These are phyloP conservation scores for Pantelozetes paolii DNA, from an alignment of 2,888 invertebrate genomes.

Conservation along the genomic window DNA sequence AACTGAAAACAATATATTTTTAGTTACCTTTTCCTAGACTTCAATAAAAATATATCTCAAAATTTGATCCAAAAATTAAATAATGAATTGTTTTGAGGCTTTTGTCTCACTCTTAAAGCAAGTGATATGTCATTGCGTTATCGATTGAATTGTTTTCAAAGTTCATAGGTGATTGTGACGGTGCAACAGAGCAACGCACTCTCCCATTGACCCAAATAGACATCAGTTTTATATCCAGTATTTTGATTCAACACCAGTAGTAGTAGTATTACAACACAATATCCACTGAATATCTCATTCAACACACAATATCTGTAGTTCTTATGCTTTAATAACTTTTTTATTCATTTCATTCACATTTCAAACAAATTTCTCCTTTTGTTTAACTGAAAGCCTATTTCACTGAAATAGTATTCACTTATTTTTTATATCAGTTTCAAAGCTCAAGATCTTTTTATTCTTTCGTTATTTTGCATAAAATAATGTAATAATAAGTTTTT, in stretches of 20 bases:
- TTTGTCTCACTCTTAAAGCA: background rate
- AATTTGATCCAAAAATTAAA: background rate
- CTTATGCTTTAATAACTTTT: background rate
- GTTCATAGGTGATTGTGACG: slow-evolving; percentile 14
- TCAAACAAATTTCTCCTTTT: background rate
- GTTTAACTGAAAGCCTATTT: background rate
- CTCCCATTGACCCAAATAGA: background rate
- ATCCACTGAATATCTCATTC: background rate
- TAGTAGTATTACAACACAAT: background rate
- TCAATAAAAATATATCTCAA: background rate
- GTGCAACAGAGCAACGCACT: slow-evolving; percentile 14
- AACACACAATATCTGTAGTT: background rate
- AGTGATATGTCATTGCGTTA: background rate
- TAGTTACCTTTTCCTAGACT: no score
- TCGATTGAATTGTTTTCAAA: background rate
- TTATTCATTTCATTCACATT: background rate
- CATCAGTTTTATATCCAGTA: background rate
- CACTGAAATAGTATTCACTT: background rate
- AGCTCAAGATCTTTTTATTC: background rate
- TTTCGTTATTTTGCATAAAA: background rate
- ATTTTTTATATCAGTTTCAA: background rate
- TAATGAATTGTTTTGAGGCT: background rate
- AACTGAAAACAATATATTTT: no score
- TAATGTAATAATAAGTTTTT: background rate
- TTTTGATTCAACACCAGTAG: background rate